These are phyloP conservation scores for Adelosebastes latens DNA, from an alignment of 2,797 vertebrate genomes.

Conservation along the genomic window DNA sequence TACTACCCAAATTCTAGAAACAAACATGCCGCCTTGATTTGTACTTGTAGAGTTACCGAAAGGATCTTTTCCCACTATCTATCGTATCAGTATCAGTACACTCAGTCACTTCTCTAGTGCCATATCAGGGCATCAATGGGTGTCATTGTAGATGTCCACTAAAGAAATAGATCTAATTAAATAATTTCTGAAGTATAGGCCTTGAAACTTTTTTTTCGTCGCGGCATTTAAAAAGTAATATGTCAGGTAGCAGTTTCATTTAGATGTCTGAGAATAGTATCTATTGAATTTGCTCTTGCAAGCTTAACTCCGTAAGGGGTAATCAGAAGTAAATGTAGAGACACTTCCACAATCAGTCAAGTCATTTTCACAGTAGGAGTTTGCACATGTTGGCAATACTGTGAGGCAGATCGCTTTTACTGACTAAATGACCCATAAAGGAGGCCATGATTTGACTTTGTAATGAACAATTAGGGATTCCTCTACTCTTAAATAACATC, in stretches of 20 bases:
- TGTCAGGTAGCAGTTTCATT: not conserved
- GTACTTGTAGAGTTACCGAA: not conserved
- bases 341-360: slow-evolving; percentile 53
- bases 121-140: not conserved
- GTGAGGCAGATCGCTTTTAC: slow-evolving; percentile 41
- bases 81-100: not conserved
- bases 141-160: not conserved
- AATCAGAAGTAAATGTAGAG: slow-evolving; percentile 49
- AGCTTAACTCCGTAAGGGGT: slow-evolving; percentile 20
- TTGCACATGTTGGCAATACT: slow-evolving; percentile 23
- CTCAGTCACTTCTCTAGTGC: not conserved
- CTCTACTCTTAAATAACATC: slow-evolving; percentile 42
- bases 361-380: slow-evolving; percentile 55
- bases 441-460: slow-evolving; percentile 49
- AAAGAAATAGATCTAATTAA: not conserved
- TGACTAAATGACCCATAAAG: slow-evolving; percentile 61
- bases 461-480: slow-evolving; percentile 60
- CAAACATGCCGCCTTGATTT: not conserved
- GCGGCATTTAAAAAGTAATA: not conserved
- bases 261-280: not conserved
- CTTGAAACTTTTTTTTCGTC: not conserved
- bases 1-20: not conserved
- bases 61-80: not conserved
- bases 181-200: not conserved
- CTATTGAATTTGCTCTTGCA: slow-evolving; percentile 12